phyloP scores from a whole-genome alignment of 1,140 invertebrate species.

The Palaemon carinicauda region DNA sequence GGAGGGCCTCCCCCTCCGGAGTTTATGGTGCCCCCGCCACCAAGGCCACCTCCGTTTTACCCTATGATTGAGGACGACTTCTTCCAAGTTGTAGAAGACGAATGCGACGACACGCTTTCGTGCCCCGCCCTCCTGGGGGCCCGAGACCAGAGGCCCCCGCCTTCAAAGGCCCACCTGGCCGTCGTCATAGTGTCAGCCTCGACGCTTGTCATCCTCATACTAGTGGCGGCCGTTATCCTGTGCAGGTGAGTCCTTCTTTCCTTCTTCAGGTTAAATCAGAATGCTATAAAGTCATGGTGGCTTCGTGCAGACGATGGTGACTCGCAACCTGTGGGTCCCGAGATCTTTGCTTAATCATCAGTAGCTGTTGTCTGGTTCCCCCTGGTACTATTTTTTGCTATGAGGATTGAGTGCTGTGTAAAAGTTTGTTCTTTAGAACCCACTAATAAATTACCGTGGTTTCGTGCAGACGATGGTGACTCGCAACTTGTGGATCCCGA shows the following conservation, averaged over 20 bases:
- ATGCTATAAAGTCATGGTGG: no score
- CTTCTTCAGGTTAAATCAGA: no score
- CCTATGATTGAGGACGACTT: neutral
- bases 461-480: no score
- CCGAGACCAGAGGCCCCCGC: slow-evolving; percentile 29
- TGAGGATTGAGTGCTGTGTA: no score
- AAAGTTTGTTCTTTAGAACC: no score
- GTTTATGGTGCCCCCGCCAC: slow-evolving; percentile 37
- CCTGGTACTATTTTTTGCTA: no score
- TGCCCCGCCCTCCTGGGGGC: slow-evolving; percentile 39
- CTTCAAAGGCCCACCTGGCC: slow-evolving; percentile 9
- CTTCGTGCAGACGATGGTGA: no score
- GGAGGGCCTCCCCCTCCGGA: slow-evolving; percentile 29
- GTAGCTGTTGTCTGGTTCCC: no score
- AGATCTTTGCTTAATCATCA: no score
- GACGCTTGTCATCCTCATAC: slow-evolving; percentile 36
- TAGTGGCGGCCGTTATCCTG: slow-evolving; percentile 31
- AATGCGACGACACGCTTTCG: slow-evolving; percentile 24
- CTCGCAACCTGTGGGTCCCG: no score
- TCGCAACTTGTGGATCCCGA: no score
- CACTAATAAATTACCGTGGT: no score
- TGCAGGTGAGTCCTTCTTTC: slow-evolving; percentile 31
- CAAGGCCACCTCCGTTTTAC: neutral
- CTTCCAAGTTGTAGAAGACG: neutral
- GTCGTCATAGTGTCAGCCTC: slow-evolving; percentile 42